Conservation (phyloP, 2,113 vertebrate genomes). For the Oryctolagus cuniculus region DNA sequence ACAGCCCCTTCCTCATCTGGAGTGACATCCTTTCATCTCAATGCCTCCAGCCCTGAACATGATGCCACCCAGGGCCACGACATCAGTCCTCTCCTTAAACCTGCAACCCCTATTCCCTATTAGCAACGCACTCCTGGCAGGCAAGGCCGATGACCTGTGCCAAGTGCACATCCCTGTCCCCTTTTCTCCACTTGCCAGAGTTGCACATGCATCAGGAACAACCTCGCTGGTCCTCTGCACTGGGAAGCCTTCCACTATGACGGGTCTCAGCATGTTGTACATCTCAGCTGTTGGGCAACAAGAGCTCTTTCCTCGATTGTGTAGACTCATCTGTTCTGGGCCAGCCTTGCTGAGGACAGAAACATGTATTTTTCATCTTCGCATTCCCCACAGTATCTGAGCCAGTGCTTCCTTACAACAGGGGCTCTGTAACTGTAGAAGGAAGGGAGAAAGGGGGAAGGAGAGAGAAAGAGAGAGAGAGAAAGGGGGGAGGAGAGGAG, state of each 20-base stretch:
- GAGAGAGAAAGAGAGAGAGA: not conserved
- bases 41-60: not conserved
- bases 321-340: not conserved
- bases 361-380: not conserved
- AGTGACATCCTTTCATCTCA: not conserved
- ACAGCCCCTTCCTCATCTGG: not conserved
- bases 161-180: not conserved
- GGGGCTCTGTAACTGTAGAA: not conserved
- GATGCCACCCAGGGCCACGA: not conserved
- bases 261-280: not conserved
- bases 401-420: not conserved
- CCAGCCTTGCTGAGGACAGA: not conserved
- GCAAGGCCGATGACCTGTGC: not conserved
- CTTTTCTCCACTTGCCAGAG: not conserved
- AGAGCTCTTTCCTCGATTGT: not conserved
- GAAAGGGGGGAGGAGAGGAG: not conserved
- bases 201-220: not conserved
- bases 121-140: not conserved
- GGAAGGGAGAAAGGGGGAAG: not conserved
- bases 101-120: not conserved
- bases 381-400: not conserved
- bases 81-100: not conserved
- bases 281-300: not conserved
- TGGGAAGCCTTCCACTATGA: not conserved
- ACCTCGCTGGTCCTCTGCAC: too few species aligned